Evolutionary conservation across 2,797 vertebrate species (phyloP), one percentile per base, ranked within the genome.

Genomic region (Sebastiscus tertius): DNA sequence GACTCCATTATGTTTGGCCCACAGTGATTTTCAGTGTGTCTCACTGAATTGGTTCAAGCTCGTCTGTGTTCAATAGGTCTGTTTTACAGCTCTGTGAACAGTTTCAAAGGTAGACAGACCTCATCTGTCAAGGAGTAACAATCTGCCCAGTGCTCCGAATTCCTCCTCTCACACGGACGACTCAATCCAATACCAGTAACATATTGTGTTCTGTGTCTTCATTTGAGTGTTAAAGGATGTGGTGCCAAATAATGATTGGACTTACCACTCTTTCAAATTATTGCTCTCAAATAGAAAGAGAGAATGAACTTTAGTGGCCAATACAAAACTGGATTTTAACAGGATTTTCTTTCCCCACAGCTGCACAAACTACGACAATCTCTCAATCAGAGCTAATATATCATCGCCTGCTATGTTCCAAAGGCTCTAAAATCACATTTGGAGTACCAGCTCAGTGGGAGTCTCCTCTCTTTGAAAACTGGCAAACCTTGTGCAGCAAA

Each of bases 61-160:
- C 64, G 82, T 84, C 87, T 92, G 89, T 92, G 90, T 91, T 94
- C 93, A 92, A 93, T 92, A 86, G 91, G 84, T 91, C 88, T 91
- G 93, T 92, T 94, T 93, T 92, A 95, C 91, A 93, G 91, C 89
- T 75, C 89, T 86, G 83, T 93, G 93, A 93, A 88, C 92, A 91
- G 92, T 91, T 94, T 94, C 90, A 94, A 90, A 93, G 88, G 89
- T 49, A 90, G 90, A 90, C 81, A 88, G 85, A 93, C 88, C 90
- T 93, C 93, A 94, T 95, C 94, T 93, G 90, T 94, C 93, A 91
- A 72, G 80, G 82, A 88, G 87, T 81, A 90, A 92, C 92, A 92
- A 92, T 94, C 86, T 90, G 84, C 82, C 87, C 88, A 31, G 72
- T 55, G 76, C 83, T 82, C 69, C 29, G 58, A 85, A 89, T 89